A percentile compares a stretch with the other conserved stretches of the same genome.
Evolutionary conservation across 2,797 vertebrate species (phyloP).

Genomic region (Coranthus polyacanthus): DNA sequence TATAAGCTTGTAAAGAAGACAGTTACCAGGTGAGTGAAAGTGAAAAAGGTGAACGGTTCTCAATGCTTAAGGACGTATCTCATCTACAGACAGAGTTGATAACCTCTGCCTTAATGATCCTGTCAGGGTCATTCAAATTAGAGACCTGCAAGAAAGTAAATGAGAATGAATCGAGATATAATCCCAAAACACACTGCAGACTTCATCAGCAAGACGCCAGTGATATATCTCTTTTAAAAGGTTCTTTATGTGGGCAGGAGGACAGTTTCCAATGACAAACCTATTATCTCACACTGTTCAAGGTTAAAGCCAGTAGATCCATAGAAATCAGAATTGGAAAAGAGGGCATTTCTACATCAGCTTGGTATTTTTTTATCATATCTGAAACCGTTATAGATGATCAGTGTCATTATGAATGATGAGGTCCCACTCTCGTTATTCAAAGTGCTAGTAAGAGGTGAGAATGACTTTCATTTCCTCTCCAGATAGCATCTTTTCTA

Average conservation of each 20-base stretch:
- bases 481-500: constrained; percentile 73
- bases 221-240: constrained; percentile 84
- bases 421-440: constrained; percentile 77
- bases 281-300: constrained; percentile 85
- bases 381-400: constrained; percentile 85
- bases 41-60: constrained; percentile 58
- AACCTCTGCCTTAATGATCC: constrained; percentile 83
- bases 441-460: constrained; percentile 77
- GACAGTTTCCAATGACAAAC: constrained; percentile 82
- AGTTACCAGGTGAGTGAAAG: constrained; percentile 41
- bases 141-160: constrained; percentile 76
- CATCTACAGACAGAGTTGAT: constrained; percentile 66
- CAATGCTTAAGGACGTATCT: constrained; percentile 53
- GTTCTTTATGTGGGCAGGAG: constrained; percentile 77
- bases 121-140: constrained; percentile 83
- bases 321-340: constrained; percentile 82
- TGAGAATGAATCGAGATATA: constrained; percentile 86
- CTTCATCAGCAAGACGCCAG: constrained; percentile 76
- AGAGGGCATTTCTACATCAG: constrained; percentile 75
- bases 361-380: constrained; percentile 80
- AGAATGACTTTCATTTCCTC: constrained; percentile 82
- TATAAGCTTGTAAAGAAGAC: constrained; percentile 8
- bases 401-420: constrained; percentile 88
- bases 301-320: constrained; percentile 81
- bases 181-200: constrained; percentile 79